A percentile compares a stretch with the other conserved stretches of the same genome.
Conservation (phyloP, 1,140 invertebrate genomes). For the Mya arenaria region DNA sequence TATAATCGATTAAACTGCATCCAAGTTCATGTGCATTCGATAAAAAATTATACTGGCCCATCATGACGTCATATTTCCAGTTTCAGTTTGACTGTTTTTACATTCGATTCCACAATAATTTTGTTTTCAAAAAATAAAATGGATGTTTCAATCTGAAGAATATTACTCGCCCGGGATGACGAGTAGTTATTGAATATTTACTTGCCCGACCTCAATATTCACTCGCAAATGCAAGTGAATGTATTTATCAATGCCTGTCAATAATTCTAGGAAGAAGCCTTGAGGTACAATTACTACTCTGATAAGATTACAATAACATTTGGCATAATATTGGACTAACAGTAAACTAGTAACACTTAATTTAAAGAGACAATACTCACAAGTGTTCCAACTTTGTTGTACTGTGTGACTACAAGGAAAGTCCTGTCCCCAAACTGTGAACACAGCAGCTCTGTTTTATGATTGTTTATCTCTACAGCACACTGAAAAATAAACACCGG, state of each 20-base stretch:
- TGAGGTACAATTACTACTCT: background rate
- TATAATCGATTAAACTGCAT: no score
- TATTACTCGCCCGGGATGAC: no score
- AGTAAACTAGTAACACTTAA: background rate
- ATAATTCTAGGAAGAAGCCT: no score
- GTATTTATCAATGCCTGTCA: background rate
- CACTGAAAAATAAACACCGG: slow-evolving; percentile 51
- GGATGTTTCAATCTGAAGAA: no score
- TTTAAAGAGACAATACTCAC: slow-evolving; percentile 38
- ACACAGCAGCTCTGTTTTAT: slow-evolving; percentile 65
- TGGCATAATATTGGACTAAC: background rate
- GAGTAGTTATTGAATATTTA: background rate
- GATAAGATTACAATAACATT: background rate
- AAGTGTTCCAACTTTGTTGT: slow-evolving; percentile 69
- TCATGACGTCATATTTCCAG: no score
- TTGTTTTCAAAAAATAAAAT: no score
- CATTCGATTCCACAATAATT: no score
- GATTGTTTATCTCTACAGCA: slow-evolving; percentile 58
- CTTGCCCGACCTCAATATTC: background rate
- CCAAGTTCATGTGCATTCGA: no score
- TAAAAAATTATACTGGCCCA: no score
- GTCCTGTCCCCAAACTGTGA: slow-evolving; percentile 60
- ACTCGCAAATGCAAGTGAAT: background rate
- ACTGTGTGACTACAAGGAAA: slow-evolving; percentile 71
- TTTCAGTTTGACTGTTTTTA: no score